A percentile compares a stretch with the other conserved stretches of the same genome.
phyloP scores from a whole-genome alignment of 2,113 vertebrate genomes.

The Lethenteron reissneri region DNA sequence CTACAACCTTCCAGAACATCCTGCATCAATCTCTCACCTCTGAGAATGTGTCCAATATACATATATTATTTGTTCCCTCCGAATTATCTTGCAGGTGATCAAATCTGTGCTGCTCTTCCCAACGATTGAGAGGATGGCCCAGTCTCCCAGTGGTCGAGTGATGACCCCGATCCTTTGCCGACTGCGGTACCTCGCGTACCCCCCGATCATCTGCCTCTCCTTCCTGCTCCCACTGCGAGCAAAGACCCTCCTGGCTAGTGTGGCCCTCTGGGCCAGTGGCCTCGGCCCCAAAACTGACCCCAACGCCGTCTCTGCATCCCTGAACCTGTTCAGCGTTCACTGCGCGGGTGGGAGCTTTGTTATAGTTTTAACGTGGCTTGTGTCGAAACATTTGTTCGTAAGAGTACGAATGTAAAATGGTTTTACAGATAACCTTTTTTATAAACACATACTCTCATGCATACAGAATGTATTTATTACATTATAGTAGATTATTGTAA shows the following conservation, averaged over 20 bases:
- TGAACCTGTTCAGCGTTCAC: constrained; percentile 39
- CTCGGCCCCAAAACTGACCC: too few relatives aligned
- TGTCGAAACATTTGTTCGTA: background rate
- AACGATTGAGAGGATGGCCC: constrained; percentile 69
- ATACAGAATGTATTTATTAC: constrained; percentile 8
- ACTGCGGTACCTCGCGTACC: constrained; percentile 47
- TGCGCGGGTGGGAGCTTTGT: constrained; percentile 37
- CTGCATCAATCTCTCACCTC: too few relatives aligned
- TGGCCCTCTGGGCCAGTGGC: too few relatives aligned
- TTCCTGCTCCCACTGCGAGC: constrained; percentile 26
- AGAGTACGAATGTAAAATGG: background rate
- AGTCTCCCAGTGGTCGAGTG: constrained; percentile 47
- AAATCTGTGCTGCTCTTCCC: constrained; percentile 67
- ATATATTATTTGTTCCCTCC: background rate
- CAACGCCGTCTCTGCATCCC: constrained; percentile 17
- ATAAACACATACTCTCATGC: constrained; percentile 3
- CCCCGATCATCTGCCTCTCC: constrained; percentile 34
- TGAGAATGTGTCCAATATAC: too few relatives aligned
- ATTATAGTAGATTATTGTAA: constrained; percentile 6
- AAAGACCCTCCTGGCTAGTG: too few relatives aligned
- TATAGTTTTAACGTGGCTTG: background rate
- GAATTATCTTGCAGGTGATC: constrained; percentile 28
- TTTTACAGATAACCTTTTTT: constrained; percentile 1
- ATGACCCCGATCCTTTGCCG: constrained; percentile 56
- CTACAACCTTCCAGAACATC: too few relatives aligned